Evolutionary conservation across 2,888 invertebrate genomes (phyloP), one percentile per base, ranked within the genome.

Genomic region (Melipona beecheii): DNA sequence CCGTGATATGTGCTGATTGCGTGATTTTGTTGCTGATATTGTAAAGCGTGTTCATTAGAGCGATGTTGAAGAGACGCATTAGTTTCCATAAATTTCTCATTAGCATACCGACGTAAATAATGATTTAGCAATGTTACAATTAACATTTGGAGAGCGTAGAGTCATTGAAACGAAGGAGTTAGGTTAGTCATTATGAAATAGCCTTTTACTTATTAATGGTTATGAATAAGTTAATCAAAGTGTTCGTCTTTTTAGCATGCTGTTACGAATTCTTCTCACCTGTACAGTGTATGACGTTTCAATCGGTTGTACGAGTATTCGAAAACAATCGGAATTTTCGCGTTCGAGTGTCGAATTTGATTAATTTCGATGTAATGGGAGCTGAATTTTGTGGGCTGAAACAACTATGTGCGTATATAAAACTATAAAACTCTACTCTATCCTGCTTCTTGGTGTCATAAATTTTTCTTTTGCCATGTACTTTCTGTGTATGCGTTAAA

Each of bases 211-310:
- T n/a, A 36, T 56, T 65, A 79, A 77, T 66, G 9, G 31, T 68
- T 72, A 31, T 49, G 17, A 17, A 62, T 31, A 24, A 31, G 49
- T 49, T 27, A 31, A 73, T 78, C 36, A 31, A 73, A 27, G 31
- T 60, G 50, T 75, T 75, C 64, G 13, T 73, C 60, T 72, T 75
- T 65, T 43, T 65, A 75, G 74, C 75, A 80, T 82, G 81, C 70
- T 36, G 70, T 71, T 60, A 70, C 19, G n/a, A 24, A 17, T 31
- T 60, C 52, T 72, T 31, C 24, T 21, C 49, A 71, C 9, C 58
- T 68, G 56, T 60, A 27, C 60, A 49, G 11, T 31, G 52, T 72
- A 27, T 17, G 43, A 49, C 2, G 31, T 24, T 64, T 31, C 19
- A n/a, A 2, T 43, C 6, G 6, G 3, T 50, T 31, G 9, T n/a